A percentile compares a stretch with the other conserved stretches of the same genome.
phyloP scores from a whole-genome alignment of 2,888 invertebrate genomes.

The Nemapogon koenigi region DNA sequence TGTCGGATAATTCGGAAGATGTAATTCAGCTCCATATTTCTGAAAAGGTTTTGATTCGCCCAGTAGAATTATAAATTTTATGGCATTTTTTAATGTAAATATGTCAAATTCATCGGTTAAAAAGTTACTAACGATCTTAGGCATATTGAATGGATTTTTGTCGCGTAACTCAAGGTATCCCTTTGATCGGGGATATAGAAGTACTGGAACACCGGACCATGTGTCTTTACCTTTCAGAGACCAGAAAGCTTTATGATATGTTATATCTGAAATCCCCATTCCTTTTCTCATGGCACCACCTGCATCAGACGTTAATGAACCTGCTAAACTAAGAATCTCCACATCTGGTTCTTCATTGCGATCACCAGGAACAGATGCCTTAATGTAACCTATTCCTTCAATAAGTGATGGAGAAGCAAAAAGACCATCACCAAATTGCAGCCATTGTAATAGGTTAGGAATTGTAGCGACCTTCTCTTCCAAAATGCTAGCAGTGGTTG shows the following conservation, averaged over 20 bases:
- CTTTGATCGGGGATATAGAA: conserved; percentile 76
- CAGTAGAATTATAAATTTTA: conserved; percentile 67
- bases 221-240: conserved; percentile 63
- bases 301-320: conserved; percentile 67
- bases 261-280: conserved; percentile 62
- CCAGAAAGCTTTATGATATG: conserved; percentile 62
- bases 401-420: conserved; percentile 68
- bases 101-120: conserved; percentile 71
- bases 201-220: conserved; percentile 71
- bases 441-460: conserved; percentile 46
- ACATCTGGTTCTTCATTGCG: conserved; percentile 67
- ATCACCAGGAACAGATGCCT: conserved; percentile 61
- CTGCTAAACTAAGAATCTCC: conserved; percentile 69
- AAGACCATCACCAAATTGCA: conserved; percentile 60
- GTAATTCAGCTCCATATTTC: conserved; percentile 57
- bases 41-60: conserved; percentile 66
- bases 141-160: conserved; percentile 76
- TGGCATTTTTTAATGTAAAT: conserved; percentile 62
- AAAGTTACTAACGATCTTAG: conserved; percentile 82
- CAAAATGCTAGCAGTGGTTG: conserved; percentile 44
- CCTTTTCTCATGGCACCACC: conserved; percentile 58
- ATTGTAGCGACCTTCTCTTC: conserved; percentile 47
- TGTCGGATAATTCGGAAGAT: conserved; percentile 57
- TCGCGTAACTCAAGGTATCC: conserved; percentile 75
- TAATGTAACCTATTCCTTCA: conserved; percentile 71